Base-by-base conservation (phyloP, 2,797 vertebrate genomes). In the Pseudochirops cupreus region DNA sequence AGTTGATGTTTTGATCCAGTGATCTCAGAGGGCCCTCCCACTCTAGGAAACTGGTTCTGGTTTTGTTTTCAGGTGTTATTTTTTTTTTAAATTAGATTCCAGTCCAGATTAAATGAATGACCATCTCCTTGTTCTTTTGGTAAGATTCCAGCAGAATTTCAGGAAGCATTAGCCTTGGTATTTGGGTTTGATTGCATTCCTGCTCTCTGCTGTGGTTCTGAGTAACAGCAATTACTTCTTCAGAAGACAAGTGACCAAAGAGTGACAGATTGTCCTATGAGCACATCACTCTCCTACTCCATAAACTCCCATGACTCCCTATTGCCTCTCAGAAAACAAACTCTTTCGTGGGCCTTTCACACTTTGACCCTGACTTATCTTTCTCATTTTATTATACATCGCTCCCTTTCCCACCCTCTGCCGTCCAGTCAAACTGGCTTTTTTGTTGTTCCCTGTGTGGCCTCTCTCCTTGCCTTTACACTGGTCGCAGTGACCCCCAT, bases 91-190 rank as follows among this genome's bases (percentile, higher is more conserved):
- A 52, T 52, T 52, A 52, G 52, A 52, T 52, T 39, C 18, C n/a
- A 39, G 5, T 39, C 18, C 5, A 46, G n/a, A 82, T 18, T 18
- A 74, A 39, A 18, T 39, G n/a, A 74, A 39, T 18, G 9, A 7
- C 67, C 59, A 13, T 33, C 10, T 13, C 57, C 67, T 39, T 74
- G 33, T 53, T 93, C 97, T 97, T 95, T 92, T 92, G 89, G 93
- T 74, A 97, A 96, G 74, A 7, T 96, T 95, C 94, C 56, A 92
- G 58, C 33, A 94, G 67, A 94, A 59, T 96, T 96, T 96, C 56
- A 92, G 95, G 96, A 95, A 96, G 94, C 94, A 94, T 92, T 95
- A 74, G 58, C 91, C 91, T 95, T 50, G 46, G 39, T 50, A 10
- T 96, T 57, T 96, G 93, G 55, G 89, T 91, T 54, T 96, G 74